Percentiles rank a stretch among this genome's conserved stretches.
These are phyloP conservation scores for Toxotes chatareus DNA, from an alignment of 2,113 vertebrate genomes.

Conservation along the genomic window DNA sequence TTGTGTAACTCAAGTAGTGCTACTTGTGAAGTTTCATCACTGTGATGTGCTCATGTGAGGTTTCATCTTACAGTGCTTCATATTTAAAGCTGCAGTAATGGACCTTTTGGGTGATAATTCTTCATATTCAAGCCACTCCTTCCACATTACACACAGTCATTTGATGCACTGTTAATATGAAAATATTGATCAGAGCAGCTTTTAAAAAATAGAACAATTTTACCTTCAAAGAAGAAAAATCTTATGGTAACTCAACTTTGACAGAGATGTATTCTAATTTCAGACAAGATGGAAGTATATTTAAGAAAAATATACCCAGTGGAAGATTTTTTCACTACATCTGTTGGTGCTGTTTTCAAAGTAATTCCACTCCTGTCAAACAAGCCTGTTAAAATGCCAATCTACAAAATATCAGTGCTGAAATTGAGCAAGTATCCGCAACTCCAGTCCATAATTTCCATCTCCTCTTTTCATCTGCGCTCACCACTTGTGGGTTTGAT, in stretches of 20 bases:
- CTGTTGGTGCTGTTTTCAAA: slow-evolving; percentile 6
- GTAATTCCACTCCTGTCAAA: background rate
- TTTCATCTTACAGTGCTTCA: background rate
- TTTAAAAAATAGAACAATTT: background rate
- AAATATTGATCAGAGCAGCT: background rate
- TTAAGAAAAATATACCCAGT: background rate
- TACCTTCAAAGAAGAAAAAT: background rate
- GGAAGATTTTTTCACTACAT: background rate
- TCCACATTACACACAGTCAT: background rate
- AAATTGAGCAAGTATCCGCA: slow-evolving; percentile 8
- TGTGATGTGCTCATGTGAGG: background rate
- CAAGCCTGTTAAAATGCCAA: background rate
- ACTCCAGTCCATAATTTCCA: slow-evolving; percentile 19
- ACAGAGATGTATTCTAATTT: background rate
- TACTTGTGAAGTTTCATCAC: background rate
- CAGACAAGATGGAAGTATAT: background rate
- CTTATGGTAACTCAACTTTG: background rate
- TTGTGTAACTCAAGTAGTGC: no score
- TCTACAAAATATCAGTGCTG: slow-evolving; percentile 9
- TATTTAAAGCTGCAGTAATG: background rate
- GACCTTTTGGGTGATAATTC: background rate
- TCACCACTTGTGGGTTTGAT: slow-evolving; percentile 36
- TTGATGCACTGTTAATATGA: background rate
- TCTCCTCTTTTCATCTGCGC: slow-evolving; percentile 27
- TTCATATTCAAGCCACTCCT: background rate